phyloP scores from a whole-genome alignment of 2,888 invertebrate genomes.

The Conomelus anceps region DNA sequence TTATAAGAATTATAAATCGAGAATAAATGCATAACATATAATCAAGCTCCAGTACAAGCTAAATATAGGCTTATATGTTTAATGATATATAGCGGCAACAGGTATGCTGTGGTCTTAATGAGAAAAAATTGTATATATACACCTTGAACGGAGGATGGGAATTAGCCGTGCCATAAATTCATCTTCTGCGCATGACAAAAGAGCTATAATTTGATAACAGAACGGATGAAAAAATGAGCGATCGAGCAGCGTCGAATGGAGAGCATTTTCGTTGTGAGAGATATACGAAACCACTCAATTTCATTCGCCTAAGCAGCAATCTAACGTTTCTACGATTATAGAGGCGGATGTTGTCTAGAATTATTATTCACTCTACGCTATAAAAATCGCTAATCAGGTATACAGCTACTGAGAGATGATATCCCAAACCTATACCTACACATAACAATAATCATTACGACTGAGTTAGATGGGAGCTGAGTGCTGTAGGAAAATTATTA shows the following conservation, averaged over 20 bases:
- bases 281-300: background rate
- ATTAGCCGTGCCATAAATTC: background rate
- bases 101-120: background rate
- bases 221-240: background rate
- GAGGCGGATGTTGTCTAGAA: background rate
- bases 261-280: background rate
- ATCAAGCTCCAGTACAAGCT: background rate
- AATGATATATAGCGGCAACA: background rate
- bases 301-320: background rate
- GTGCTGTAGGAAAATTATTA: no score
- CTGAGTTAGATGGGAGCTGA: background rate
- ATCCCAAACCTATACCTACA: background rate
- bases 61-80: background rate
- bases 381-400: background rate
- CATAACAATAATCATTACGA: background rate
- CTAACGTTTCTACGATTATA: background rate
- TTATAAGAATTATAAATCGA: background rate
- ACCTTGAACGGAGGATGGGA: background rate
- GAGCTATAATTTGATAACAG: background rate
- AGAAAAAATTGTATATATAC: background rate
- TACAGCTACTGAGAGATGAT: background rate
- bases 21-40: background rate
- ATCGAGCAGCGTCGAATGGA: background rate
- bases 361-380: background rate
- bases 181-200: background rate